phyloP scores from a whole-genome alignment of 2,113 vertebrate genomes.

The Motacilla tschutschensis region DNA sequence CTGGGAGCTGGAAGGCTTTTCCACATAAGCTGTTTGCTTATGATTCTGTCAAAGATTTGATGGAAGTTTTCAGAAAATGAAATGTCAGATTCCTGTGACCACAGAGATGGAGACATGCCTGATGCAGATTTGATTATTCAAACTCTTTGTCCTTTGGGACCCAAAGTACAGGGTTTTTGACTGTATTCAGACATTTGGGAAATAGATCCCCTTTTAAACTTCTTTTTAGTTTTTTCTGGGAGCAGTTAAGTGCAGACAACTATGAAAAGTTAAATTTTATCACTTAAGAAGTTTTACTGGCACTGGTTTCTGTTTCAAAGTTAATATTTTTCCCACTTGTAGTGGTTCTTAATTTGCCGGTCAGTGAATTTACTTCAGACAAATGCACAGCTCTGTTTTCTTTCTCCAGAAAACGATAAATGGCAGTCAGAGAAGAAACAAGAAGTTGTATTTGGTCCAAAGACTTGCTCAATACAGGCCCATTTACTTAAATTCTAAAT shows the following conservation, averaged over 20 bases:
- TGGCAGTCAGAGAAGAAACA: not conserved
- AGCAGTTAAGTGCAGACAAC: not conserved
- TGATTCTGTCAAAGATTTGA: not conserved
- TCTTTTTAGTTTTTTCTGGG: not conserved
- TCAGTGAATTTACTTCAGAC: not conserved
- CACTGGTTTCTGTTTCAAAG: not conserved
- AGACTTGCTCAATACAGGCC: not conserved
- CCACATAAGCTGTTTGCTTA: not conserved
- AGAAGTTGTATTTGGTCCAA: not conserved
- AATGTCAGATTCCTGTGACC: not conserved
- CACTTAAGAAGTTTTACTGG: not conserved
- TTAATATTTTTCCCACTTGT: not conserved
- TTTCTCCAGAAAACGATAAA: not conserved
- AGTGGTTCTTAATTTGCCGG: not conserved
- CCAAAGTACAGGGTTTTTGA: not conserved
- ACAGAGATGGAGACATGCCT: not conserved
- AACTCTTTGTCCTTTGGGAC: not conserved
- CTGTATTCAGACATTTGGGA: not conserved
- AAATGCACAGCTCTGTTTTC: not conserved
- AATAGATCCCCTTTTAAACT: not conserved
- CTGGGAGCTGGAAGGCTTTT: not conserved
- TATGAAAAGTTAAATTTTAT: not conserved
- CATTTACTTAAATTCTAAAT: not conserved
- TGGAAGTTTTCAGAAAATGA: not conserved
- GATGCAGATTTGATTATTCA: not conserved